These are phyloP conservation scores for Astur gentilis DNA, from an alignment of 2,113 vertebrate species.

Conservation along the genomic window DNA sequence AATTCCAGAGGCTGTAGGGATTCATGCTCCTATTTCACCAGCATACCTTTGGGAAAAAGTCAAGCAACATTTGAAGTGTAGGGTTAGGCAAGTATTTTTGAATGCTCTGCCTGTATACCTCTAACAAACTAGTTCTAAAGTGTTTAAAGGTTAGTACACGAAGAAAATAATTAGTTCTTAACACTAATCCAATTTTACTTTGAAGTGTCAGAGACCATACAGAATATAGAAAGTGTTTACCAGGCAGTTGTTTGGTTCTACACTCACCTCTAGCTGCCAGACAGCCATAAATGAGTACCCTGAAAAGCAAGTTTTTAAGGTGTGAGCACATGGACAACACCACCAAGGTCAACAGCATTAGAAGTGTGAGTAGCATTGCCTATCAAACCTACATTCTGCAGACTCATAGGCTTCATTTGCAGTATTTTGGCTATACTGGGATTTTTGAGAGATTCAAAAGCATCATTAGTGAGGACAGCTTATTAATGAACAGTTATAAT, in stretches of 20 bases:
- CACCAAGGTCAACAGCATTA: not conserved
- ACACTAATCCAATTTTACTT: not conserved
- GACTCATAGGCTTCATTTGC: not conserved
- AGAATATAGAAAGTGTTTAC: not conserved
- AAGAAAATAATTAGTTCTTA: not conserved
- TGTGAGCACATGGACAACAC: not conserved
- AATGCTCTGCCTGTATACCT: not conserved
- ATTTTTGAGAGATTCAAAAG: not conserved
- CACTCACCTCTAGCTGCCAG: not conserved
- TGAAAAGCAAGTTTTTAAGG: not conserved
- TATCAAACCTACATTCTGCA: not conserved
- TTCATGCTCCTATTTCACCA: not conserved
- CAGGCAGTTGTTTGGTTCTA: not conserved
- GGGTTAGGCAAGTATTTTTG: not conserved
- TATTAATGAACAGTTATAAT: not conserved
- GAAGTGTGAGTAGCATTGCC: not conserved
- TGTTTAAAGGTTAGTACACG: not conserved
- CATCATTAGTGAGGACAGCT: not conserved
- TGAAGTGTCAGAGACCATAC: not conserved
- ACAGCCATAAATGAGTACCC: not conserved
- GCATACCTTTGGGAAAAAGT: not conserved
- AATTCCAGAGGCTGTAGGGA: not conserved
- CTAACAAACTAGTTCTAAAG: not conserved
- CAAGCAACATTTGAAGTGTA: not conserved
- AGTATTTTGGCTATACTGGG: not conserved